Percentiles rank a stretch among this genome's conserved stretches.
phyloP scores from a whole-genome alignment of 2,888 invertebrate genomes.

The Furcula furcula region DNA sequence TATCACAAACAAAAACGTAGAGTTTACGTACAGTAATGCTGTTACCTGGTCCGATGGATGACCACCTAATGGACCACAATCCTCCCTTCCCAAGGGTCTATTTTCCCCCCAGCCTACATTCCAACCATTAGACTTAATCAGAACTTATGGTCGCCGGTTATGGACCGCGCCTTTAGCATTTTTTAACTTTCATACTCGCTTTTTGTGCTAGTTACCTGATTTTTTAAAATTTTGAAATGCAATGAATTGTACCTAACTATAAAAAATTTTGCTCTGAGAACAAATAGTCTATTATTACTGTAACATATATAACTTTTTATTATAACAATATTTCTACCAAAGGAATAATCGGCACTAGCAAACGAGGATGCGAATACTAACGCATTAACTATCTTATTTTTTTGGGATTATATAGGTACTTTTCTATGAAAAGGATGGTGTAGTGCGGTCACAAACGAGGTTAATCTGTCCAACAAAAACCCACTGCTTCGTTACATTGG shows the following conservation, averaged over 20 bases:
- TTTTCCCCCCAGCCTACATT: slow-evolving; percentile 24
- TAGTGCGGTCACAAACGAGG: slow-evolving; percentile 32
- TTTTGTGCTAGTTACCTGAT: too few relatives aligned
- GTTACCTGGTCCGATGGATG: slow-evolving; percentile 40
- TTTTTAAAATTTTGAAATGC: too few relatives aligned
- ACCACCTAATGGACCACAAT: slow-evolving; percentile 40
- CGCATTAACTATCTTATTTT: too few relatives aligned
- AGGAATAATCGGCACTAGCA: too few relatives aligned
- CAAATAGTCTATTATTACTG: too few relatives aligned
- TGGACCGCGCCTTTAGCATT: slow-evolving; percentile 31
- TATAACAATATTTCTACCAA: too few relatives aligned
- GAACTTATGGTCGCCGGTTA: slow-evolving; percentile 42
- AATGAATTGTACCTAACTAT: too few relatives aligned
- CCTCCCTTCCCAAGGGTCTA: slow-evolving; percentile 29
- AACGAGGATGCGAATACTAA: too few relatives aligned
- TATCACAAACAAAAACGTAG: slow-evolving; percentile 4
- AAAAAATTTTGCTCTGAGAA: too few relatives aligned
- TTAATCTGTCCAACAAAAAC: slow-evolving; percentile 59
- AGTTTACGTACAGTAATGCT: slow-evolving; percentile 14
- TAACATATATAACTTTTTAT: too few relatives aligned
- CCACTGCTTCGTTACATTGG: slow-evolving; percentile 37
- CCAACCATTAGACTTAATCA: slow-evolving; percentile 56
- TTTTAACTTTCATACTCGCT: slow-evolving; percentile 27
- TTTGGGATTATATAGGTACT: too few relatives aligned
- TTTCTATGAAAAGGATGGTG: too few relatives aligned